These are phyloP conservation scores for Percopsis omiscomaycus DNA, from an alignment of 2,797 vertebrate species.

Conservation along the genomic window DNA sequence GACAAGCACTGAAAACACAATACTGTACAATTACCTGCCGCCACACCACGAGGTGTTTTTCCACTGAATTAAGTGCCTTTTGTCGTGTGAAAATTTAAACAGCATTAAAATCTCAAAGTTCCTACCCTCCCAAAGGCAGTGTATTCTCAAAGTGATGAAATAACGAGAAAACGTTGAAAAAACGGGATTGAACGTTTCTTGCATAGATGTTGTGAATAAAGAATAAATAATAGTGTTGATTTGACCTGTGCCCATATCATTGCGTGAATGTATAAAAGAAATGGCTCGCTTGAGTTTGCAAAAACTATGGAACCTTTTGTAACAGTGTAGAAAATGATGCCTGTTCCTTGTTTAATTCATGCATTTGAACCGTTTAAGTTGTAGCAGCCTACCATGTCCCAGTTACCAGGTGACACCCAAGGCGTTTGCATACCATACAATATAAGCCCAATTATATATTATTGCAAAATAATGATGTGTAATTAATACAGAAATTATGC, in stretches of 20 bases:
- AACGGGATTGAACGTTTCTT: neutral
- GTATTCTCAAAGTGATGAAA: slow-evolving; percentile 14
- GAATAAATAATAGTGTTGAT: neutral
- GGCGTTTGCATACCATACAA: too few relatives aligned
- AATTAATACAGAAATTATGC: too few relatives aligned
- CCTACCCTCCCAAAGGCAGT: slow-evolving; percentile 5
- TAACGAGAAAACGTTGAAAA: slow-evolving; percentile 11
- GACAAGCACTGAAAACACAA: neutral
- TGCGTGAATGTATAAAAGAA: neutral
- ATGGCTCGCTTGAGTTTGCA: neutral
- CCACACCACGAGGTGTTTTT: neutral
- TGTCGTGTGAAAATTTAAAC: slow-evolving; percentile 21
- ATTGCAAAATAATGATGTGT: too few relatives aligned
- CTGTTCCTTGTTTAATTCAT: too few relatives aligned
- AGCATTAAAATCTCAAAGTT: slow-evolving; percentile 18
- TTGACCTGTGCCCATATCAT: slow-evolving; percentile 6
- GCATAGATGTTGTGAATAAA: neutral
- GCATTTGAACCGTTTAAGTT: too few relatives aligned
- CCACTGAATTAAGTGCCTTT: slow-evolving; percentile 14
- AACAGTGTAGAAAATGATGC: too few relatives aligned
- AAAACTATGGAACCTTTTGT: too few relatives aligned
- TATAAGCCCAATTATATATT: too few relatives aligned
- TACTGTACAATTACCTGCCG: slow-evolving; percentile 3
- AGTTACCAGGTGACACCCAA: too few relatives aligned
- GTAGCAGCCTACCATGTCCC: too few relatives aligned